Base-by-base conservation (phyloP, 1,140 invertebrate species). In the Drosophila rhopaloa region DNA sequence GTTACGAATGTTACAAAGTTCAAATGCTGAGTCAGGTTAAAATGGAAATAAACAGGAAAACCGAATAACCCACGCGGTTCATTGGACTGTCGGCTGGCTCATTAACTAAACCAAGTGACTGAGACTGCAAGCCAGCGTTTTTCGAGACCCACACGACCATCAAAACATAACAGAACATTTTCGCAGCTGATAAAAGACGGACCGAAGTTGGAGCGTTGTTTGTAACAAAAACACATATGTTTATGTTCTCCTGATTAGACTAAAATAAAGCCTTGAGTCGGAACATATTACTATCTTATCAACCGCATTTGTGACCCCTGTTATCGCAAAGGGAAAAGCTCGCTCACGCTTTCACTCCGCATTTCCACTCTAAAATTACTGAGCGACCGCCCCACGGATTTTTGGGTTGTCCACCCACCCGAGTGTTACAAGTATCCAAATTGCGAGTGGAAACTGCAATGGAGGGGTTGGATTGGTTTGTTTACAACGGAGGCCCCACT, bases 401-500 rank as follows among this genome's bases (percentile, higher is more conserved):
- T 80, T 72, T 73, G 84, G 84, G 83, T 88, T 70, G 83, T 55
- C 82, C 77, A 56, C 57, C 35, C 57, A 48, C 63, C 83, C 68
- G 79, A 77, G 67, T 82, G 67, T 60, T 73, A 72, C 71, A 61
- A 90, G 61, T 88, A 65, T 65, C 84, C 60, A 75, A 89, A 82
- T 66, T 63, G 44, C 61, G 50, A 60, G 50, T 53, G 32, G 5
- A 19, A 41, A 58, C 55, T 40, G 43, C 14, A 76, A 44, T 56
- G 75, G 88, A 78, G 89, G 89, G 89, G 89, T 91, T 91, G 89
- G 81, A 82, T 85, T 79, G 73, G 80, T 91, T 91, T 91, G 89
- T 91, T 91, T 91, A 91, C 89, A 79, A 76, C 56, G 16, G 27
- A n/a, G 54, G 14, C 10, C 16, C 8, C 27, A 32, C 16, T 27